Percentiles rank a stretch among this genome's conserved stretches.
phyloP scores from a whole-genome alignment of 2,113 vertebrate species.

The Hyperopisus bebe region DNA sequence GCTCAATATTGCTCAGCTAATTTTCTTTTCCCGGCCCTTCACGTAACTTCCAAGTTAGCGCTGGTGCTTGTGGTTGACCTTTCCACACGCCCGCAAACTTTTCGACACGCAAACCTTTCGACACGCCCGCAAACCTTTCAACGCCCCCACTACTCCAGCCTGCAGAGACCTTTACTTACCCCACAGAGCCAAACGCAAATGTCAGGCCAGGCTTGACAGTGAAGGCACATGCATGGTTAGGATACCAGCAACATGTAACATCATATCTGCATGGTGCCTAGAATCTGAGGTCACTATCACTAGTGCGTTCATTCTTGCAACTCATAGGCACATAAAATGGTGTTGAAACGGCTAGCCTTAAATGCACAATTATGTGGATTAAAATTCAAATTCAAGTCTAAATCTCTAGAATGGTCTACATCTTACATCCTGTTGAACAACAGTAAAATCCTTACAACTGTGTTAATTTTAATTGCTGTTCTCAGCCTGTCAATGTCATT shows the following conservation, averaged over 20 bases:
- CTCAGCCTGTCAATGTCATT: not conserved
- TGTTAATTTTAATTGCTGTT: not conserved
- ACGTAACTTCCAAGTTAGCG: not conserved
- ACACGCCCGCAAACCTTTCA: not conserved
- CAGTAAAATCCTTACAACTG: not conserved
- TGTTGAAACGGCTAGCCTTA: not conserved
- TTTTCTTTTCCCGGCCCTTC: not conserved
- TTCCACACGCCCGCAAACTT: not conserved
- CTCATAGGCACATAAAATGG: not conserved
- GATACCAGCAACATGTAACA: not conserved
- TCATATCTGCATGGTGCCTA: not conserved
- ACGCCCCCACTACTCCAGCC: not conserved
- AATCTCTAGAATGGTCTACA: not conserved
- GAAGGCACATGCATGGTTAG: not conserved
- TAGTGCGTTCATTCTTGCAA: not conserved
- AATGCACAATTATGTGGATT: not conserved
- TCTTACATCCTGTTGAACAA: not conserved
- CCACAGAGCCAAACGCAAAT: not conserved
- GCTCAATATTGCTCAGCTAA: not conserved
- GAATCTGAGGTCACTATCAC: not conserved
- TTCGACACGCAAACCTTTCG: not conserved
- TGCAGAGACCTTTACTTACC: not conserved
- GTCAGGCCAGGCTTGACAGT: not conserved
- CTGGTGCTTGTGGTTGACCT: not conserved
- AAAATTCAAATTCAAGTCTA: not conserved